Conservation (phyloP, 2,888 invertebrate genomes). For the Orthonevra nobilis region DNA sequence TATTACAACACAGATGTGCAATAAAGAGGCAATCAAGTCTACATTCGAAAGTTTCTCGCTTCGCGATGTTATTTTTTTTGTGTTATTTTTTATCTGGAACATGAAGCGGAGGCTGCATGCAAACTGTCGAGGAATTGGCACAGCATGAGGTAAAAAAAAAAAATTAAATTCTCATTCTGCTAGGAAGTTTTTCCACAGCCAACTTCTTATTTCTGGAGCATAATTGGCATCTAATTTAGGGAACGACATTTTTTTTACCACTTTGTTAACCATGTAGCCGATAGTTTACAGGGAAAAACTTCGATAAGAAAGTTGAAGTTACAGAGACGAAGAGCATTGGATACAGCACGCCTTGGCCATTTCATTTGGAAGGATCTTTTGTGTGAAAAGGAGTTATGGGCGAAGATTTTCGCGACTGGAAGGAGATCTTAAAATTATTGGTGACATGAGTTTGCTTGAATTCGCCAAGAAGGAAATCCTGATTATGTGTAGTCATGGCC, state of each 20-base stretch:
- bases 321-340: neutral
- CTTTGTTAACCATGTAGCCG: slow-evolving; percentile 34
- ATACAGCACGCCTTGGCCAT: slow-evolving; percentile 44
- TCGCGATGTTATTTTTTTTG: neutral
- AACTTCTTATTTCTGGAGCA: slow-evolving; percentile 29
- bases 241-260: slow-evolving; percentile 37
- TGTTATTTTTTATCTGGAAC: neutral
- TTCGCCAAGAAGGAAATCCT: neutral
- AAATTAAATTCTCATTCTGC: slow-evolving; percentile 27
- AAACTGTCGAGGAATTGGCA: slow-evolving; percentile 41
- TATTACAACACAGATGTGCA: slow-evolving; percentile 69
- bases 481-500: slow-evolving; percentile 9
- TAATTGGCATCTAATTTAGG: slow-evolving; percentile 70
- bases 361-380: slow-evolving; percentile 27
- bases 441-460: slow-evolving; percentile 52
- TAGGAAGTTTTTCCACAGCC: slow-evolving; percentile 44
- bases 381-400: slow-evolving; percentile 1
- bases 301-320: slow-evolving; percentile 51
- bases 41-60: slow-evolving; percentile 52
- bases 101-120: slow-evolving; percentile 23
- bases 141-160: neutral
- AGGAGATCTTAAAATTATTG: slow-evolving; percentile 33
- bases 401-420: neutral
- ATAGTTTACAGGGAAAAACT: slow-evolving; percentile 50
- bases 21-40: slow-evolving; percentile 68